Percentiles rank a stretch among this genome's conserved stretches.
Evolutionary conservation across 2,113 vertebrate genomes (phyloP).

Genomic region (Excalfactoria chinensis): DNA sequence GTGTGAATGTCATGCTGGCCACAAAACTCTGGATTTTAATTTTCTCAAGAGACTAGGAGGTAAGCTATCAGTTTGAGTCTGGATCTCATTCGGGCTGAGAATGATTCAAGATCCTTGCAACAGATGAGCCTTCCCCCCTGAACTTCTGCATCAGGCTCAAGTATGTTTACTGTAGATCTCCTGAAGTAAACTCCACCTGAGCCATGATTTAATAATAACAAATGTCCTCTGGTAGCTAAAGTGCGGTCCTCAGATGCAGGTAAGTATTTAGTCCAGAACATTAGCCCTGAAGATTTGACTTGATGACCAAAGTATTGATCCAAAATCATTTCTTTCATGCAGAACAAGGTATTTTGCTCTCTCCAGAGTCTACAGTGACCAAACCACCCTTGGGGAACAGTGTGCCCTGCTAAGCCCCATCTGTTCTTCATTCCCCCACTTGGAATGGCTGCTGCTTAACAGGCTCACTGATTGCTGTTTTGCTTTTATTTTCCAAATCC

Average conservation of each 20-base stretch:
- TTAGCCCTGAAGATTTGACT: not conserved
- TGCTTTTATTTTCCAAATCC: not conserved
- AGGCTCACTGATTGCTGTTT: not conserved
- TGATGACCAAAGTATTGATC: not conserved
- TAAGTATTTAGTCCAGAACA: not conserved
- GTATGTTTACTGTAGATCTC: not conserved
- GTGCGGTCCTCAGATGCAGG: not conserved
- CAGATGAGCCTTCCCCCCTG: not conserved
- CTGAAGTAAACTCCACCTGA: not conserved
- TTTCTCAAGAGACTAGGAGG: not conserved
- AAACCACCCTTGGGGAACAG: accelerated
- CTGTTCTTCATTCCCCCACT: not conserved
- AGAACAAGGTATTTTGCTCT: not conserved
- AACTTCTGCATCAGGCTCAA: not conserved
- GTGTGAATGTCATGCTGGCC: not conserved
- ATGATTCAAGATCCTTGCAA: not conserved
- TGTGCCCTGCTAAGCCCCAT: not conserved
- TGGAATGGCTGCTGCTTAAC: not conserved
- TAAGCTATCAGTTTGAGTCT: not conserved
- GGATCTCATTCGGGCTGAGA: not conserved
- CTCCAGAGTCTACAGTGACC: not conserved
- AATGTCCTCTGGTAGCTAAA: not conserved
- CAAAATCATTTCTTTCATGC: not conserved
- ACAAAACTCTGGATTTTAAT: constrained; percentile 3
- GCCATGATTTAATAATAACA: not conserved